Conservation (phyloP, 2,888 invertebrate genomes). For the Lucinisca nassula region DNA sequence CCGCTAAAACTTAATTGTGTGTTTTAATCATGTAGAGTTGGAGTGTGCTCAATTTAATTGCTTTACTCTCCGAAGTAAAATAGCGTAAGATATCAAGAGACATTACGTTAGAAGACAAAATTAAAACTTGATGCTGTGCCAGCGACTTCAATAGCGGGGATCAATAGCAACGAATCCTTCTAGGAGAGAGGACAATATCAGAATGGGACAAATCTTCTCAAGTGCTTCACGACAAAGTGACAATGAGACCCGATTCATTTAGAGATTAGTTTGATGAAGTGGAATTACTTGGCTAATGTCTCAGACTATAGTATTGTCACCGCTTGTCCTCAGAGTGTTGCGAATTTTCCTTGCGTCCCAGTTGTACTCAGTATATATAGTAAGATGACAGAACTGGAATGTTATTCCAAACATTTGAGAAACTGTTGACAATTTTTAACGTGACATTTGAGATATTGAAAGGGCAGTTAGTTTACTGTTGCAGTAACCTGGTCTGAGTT, state of each 20-base stretch:
- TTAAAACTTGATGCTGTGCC: conserved; percentile 58
- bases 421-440: too few relatives aligned
- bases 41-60: conserved; percentile 66
- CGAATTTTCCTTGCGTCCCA: too few relatives aligned
- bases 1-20: conserved; percentile 10
- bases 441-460: too few relatives aligned
- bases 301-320: too few relatives aligned
- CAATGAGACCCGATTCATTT: conserved; percentile 17
- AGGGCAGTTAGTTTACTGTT: too few relatives aligned
- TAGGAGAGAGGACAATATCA: conserved; percentile 5
- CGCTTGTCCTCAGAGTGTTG: too few relatives aligned
- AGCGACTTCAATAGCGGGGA: conserved; percentile 6
- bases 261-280: conserved; percentile 17
- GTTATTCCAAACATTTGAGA: too few relatives aligned
- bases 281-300: conserved; percentile 5
- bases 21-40: conserved; percentile 6
- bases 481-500: too few relatives aligned
- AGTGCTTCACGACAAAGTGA: conserved; percentile 11
- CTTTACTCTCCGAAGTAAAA: conserved; percentile 56
- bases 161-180: conserved; percentile 2
- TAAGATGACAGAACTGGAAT: too few relatives aligned
- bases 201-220: conserved; percentile 11
- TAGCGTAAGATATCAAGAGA: conserved; percentile 66
- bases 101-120: conserved; percentile 39
- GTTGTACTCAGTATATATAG: too few relatives aligned